phyloP scores from a whole-genome alignment of 1,140 invertebrate species.

The Nymphalis io region DNA sequence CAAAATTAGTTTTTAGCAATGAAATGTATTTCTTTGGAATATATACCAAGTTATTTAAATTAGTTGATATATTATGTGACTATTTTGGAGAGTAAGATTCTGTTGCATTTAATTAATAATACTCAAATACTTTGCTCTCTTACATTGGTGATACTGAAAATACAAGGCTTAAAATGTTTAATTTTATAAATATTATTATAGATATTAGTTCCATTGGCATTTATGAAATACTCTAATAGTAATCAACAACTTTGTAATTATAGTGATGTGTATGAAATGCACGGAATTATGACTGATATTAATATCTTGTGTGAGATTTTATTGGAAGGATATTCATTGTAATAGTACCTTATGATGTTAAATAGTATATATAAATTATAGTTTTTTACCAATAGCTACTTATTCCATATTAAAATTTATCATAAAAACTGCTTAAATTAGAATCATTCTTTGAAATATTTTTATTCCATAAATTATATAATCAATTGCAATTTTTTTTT shows the following conservation, averaged over 20 bases:
- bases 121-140: constrained; percentile 32
- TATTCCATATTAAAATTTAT: background rate
- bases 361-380: constrained; percentile 1
- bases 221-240: background rate
- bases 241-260: background rate
- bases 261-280: background rate
- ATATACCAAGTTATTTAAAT: background rate
- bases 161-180: background rate
- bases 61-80: background rate
- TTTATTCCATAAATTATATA: background rate
- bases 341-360: background rate
- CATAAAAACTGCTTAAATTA: background rate
- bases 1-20: background rate
- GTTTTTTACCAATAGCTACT: constrained; percentile 1
- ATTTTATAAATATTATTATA: background rate
- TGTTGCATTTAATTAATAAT: constrained; percentile 25
- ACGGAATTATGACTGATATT: background rate
- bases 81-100: background rate
- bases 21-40: background rate
- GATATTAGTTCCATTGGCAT: background rate
- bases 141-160: constrained; percentile 1
- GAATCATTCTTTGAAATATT: background rate
- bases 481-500: background rate
- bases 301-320: background rate
- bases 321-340: background rate